Evolutionary conservation across 92 coral and sea anemone genomes (phyloP), one percentile per base, ranked within the genome.

Genomic region (Bergia puertoricense): DNA sequence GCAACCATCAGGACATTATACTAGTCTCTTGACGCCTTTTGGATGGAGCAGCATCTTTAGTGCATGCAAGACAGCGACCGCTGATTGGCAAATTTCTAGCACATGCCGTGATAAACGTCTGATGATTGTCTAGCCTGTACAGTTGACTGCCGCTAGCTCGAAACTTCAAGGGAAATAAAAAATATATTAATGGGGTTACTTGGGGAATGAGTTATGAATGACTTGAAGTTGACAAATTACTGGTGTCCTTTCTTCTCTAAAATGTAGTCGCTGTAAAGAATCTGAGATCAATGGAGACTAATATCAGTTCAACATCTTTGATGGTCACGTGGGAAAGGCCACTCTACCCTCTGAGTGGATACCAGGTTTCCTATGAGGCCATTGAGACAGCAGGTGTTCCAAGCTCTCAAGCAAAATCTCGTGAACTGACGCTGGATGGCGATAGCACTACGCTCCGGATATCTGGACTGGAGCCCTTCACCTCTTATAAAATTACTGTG

Each of bases 401-500:
- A 38, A 57, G 30, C 11, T 3, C 72, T 37, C 5, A 81, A 6
- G 14, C 37, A 36, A 56, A 39, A 36, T 40, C 10, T 81, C 3
- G 11, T 54, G 46, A 81, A 39, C 30, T 23, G 38, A 22, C 9
- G 43, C 1, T 57, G 11, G 38, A 5, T 37, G 85, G 72, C 9
- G 45, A 41, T 59, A 30, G 18, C 5, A 56, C 48, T 7, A 59
- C 57, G 85, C 9, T 81, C 18, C 68, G 16, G 13, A 57, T 91
- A 79, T 50, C 81, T 44, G 91, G 89, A 40, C 87, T 91, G 22
- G 67, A 85, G 37, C 54, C 91, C 6, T 91, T 42, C 81, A 91
- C 88, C 5, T 71, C 78, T n/a, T 91, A 88, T 43, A 89, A 71
- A 8, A 57, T 91, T 48, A 79, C 75, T n/a, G 88, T 91, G 22